phyloP scores from a whole-genome alignment of 1,140 invertebrate genomes.

The Carposina sasakii region DNA sequence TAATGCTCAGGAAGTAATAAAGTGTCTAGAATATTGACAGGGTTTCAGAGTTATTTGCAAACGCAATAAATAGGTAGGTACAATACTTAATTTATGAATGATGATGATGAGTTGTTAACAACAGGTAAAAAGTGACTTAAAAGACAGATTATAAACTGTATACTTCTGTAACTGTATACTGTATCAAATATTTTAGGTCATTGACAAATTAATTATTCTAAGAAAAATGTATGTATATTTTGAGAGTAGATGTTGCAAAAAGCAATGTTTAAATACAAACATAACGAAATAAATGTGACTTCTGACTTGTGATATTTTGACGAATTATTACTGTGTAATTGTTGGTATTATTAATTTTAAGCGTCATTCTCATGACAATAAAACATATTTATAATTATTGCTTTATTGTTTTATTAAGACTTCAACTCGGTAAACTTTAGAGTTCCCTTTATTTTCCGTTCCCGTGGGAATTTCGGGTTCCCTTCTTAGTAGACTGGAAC shows the following conservation, averaged over 20 bases:
- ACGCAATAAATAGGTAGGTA: too few species aligned
- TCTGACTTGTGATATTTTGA: constrained; percentile 47
- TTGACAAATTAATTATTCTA: not conserved
- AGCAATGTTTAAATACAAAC: not conserved
- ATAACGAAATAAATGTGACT: constrained; percentile 17
- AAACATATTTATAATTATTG: constrained; percentile 14
- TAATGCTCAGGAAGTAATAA: too few species aligned
- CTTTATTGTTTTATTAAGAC: too few species aligned
- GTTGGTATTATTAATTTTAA: constrained; percentile 35
- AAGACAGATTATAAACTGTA: not conserved
- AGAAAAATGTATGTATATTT: not conserved
- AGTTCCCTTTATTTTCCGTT: too few species aligned
- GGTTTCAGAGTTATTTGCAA: too few species aligned
- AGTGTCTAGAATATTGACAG: too few species aligned
- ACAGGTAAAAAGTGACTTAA: too few species aligned
- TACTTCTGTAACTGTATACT: not conserved
- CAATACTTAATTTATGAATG: too few species aligned
- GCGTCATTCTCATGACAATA: constrained; percentile 7
- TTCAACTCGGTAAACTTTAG: too few species aligned
- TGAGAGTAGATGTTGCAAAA: not conserved
- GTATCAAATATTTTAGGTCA: not conserved
- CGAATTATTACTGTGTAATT: constrained; percentile 33
- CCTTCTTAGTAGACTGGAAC: too few species aligned
- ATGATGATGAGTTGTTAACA: too few species aligned
- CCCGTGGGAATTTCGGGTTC: too few species aligned